phyloP scores from a whole-genome alignment of 2,113 vertebrate species.

The Junco hyemalis region DNA sequence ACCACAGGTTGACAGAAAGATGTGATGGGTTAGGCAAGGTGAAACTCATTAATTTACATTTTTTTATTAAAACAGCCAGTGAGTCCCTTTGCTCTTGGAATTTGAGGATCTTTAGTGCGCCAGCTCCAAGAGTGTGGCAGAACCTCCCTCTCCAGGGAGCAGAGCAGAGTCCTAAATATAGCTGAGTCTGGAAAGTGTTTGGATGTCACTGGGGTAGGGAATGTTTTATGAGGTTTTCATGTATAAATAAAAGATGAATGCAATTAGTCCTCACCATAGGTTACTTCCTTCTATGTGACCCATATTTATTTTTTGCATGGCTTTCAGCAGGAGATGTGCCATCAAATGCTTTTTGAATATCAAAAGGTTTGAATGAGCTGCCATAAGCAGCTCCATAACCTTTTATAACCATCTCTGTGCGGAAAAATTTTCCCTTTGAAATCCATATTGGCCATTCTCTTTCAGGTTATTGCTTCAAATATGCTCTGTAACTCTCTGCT shows the following conservation, averaged over 20 bases:
- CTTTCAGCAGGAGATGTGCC: slow-evolving; percentile 35
- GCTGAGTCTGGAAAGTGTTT: slow-evolving; percentile 8
- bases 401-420: not conserved
- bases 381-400: slow-evolving; percentile 13
- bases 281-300: slow-evolving; percentile 37
- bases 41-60: not conserved
- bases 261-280: slow-evolving; percentile 59
- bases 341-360: slow-evolving; percentile 49
- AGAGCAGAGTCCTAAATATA: slow-evolving; percentile 4
- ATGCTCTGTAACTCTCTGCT: not conserved
- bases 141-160: not conserved
- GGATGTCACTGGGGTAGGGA: not conserved
- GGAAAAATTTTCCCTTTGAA: slow-evolving; percentile 16
- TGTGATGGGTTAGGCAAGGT: not conserved
- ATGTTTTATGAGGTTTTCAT: slow-evolving; percentile 43
- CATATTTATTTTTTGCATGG: slow-evolving; percentile 19
- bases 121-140: not conserved
- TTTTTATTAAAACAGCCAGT: not conserved
- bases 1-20: not conserved
- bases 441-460: slow-evolving; percentile 21
- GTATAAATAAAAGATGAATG: slow-evolving; percentile 61
- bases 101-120: not conserved
- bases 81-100: not conserved
- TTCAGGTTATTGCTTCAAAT: slow-evolving; percentile 36
- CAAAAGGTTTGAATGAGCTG: slow-evolving; percentile 8